phyloP scores from a whole-genome alignment of 2,888 invertebrate genomes.

The Cephus pulcher region DNA sequence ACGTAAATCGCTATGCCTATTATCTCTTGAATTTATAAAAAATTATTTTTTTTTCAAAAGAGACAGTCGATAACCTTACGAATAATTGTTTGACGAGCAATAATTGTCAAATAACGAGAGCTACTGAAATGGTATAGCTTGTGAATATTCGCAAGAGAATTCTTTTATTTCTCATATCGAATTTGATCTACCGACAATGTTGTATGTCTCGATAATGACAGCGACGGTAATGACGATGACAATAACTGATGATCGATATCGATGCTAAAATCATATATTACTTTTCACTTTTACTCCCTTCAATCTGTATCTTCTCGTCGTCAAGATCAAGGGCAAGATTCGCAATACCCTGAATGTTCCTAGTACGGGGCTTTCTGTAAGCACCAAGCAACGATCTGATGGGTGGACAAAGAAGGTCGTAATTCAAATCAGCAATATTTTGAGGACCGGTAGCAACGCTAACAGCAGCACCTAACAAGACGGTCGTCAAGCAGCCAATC shows the following conservation, averaged over 20 bases:
- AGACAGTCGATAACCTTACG: not conserved
- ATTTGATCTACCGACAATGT: not conserved
- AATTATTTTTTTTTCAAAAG: not conserved
- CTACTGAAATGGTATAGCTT: not conserved
- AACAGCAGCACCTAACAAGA: slow-evolving; percentile 78
- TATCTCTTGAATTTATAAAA: not conserved
- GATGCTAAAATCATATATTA: not conserved
- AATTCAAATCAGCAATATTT: slow-evolving; percentile 73
- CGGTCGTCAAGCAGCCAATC: slow-evolving; percentile 80
- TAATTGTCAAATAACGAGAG: not conserved
- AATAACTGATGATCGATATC: too few relatives aligned
- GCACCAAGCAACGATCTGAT: slow-evolving; percentile 68
- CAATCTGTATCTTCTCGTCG: slow-evolving; percentile 49
- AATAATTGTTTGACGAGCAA: not conserved
- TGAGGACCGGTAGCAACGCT: slow-evolving; percentile 77
- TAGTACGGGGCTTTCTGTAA: slow-evolving; percentile 40
- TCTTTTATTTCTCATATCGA: not conserved
- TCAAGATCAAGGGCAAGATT: slow-evolving; percentile 59
- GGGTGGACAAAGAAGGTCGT: slow-evolving; percentile 78
- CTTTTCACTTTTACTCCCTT: not conserved
- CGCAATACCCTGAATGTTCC: slow-evolving; percentile 51
- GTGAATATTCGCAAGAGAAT: not conserved
- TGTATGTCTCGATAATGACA: not conserved
- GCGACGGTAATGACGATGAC: not conserved
- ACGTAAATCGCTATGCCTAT: not conserved